phyloP scores from a whole-genome alignment of 2,888 invertebrate genomes.

The Cryptophagus acutangulus region DNA sequence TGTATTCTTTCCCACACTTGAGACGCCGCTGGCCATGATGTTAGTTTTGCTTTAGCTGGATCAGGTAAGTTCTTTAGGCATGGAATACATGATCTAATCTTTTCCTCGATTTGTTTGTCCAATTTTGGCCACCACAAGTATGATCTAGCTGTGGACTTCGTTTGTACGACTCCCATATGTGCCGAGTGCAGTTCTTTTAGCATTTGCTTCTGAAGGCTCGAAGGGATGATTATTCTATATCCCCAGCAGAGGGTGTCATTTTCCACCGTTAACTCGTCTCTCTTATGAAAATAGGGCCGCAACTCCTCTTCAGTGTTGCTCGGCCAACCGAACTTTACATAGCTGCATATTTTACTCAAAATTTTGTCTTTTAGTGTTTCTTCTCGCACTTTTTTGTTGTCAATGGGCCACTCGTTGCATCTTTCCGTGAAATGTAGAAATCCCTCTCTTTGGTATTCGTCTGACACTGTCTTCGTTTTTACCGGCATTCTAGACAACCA shows the following conservation, averaged over 20 bases:
- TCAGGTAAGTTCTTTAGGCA: neutral
- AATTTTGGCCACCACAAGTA: constrained; percentile 29
- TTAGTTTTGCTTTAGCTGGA: neutral
- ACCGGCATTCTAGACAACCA: too few species aligned
- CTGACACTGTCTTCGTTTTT: too few species aligned
- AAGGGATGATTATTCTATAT: neutral
- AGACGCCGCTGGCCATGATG: neutral
- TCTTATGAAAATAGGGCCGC: neutral
- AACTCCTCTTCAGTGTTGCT: too few species aligned
- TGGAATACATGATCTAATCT: constrained; percentile 1
- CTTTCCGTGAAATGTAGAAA: too few species aligned
- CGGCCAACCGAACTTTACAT: too few species aligned
- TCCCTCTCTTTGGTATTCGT: too few species aligned
- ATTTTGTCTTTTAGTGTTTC: too few species aligned
- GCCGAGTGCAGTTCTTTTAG: constrained; percentile 25
- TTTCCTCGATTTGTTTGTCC: constrained; percentile 28
- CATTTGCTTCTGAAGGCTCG: constrained; percentile 15
- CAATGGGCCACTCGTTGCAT: too few species aligned
- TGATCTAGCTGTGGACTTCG: constrained; percentile 22
- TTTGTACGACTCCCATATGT: constrained; percentile 30
- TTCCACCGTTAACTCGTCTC: neutral
- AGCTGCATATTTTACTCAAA: too few species aligned
- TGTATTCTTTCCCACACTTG: constrained; percentile 1
- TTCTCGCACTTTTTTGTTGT: too few species aligned
- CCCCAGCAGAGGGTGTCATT: neutral